Evolutionary conservation across 2,797 vertebrate genomes (phyloP).

Genomic region (Acomys russatus): DNA sequence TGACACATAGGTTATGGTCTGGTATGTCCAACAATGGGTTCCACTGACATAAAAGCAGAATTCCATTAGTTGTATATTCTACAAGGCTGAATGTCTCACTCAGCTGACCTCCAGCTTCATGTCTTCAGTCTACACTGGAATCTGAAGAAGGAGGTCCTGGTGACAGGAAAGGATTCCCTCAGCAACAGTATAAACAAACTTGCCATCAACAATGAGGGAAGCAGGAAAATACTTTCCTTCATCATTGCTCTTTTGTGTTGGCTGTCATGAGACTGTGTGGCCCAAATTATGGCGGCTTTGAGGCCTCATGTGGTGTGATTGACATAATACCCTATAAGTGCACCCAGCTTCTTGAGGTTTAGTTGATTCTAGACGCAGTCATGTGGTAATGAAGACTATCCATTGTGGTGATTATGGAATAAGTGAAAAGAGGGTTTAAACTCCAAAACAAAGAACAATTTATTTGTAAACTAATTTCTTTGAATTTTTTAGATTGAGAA

Average conservation of each 20-base stretch:
- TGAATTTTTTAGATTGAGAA: not conserved
- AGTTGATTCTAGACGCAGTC: not conserved
- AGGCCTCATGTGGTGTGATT: no score
- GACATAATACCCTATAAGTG: not conserved
- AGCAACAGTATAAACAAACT: not conserved
- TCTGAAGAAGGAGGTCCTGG: not conserved
- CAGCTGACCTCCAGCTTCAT: no score
- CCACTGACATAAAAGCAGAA: not conserved
- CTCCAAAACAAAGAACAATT: not conserved
- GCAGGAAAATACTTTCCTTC: not conserved
- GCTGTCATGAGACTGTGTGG: not conserved
- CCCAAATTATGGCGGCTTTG: not conserved
- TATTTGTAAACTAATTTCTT: not conserved
- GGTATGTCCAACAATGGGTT: not conserved
- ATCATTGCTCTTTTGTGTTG: not conserved
- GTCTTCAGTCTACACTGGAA: not conserved
- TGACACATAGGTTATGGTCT: not conserved
- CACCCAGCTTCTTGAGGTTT: not conserved
- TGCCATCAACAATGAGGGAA: no score
- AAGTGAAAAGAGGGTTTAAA: not conserved
- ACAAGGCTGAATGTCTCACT: not conserved
- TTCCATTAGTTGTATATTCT: not conserved
- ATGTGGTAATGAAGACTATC: not conserved
- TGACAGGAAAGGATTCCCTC: not conserved
- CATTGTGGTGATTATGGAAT: not conserved